Evolutionary conservation across 2,888 invertebrate genomes (phyloP), one percentile per base, ranked within the genome.

Genomic region (Rhorus exstirpatorius): DNA sequence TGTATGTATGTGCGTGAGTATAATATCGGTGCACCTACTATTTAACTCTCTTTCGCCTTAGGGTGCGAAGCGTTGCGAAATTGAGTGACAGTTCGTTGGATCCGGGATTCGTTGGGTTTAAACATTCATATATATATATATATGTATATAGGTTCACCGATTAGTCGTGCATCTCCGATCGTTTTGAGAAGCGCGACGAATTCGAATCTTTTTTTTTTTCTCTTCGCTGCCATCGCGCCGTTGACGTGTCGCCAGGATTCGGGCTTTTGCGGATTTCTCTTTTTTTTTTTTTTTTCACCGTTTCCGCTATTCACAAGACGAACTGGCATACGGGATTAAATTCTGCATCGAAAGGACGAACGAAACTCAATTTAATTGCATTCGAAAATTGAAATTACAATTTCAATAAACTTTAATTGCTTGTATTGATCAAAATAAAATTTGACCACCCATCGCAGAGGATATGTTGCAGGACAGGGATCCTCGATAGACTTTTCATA

Each of bases 11-110:
- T 41, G 10, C 14, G 14, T 17, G 10, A 1, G 10, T 41, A 46
- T 17, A 14, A 24, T 67, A 67, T 46, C n/a, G 58, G 35, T 71
- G 24, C 58, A 67, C 26, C 65, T 60, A 63, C 68, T 14, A 51
- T 68, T 46, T 46, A 60, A 76, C 60, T 49, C 12, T 68, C 58
- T 68, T 24, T 72, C 51, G 65, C 68, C 19, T 78, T 41, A 35
- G 83, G 78, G 81, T 74, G 72, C 82, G 74, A 85, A 84, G 84
- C 79, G 83, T 85, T 81, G 70, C 85, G 61, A 84, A 81, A 81
- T 81, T 81, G 81, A 83, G 75, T 81, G 84, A 85, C 85, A 83
- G 78, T 65, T 51, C 61, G 72, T 76, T 72, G 75, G 75, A 75
- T 72, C 76, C 61, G 51, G 61, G 65, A 41, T 74, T 68, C 46